These are phyloP conservation scores for Talpa occidentalis DNA, from an alignment of 2,113 vertebrate genomes.

Conservation along the genomic window DNA sequence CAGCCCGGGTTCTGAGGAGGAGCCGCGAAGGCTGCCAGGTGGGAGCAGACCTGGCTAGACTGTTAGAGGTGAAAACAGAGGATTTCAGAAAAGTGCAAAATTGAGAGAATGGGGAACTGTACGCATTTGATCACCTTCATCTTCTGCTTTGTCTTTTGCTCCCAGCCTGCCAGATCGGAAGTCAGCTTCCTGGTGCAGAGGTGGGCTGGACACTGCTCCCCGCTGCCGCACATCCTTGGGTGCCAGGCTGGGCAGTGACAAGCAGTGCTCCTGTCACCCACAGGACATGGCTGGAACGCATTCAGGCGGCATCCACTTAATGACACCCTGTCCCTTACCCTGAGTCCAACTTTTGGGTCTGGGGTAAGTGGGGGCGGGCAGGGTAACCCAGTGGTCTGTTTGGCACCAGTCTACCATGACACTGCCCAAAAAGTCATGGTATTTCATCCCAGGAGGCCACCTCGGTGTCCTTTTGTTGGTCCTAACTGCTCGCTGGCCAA, in stretches of 20 bases:
- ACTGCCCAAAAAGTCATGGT: not conserved
- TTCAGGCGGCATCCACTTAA: not conserved
- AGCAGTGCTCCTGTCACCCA: not conserved
- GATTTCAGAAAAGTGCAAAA: not conserved
- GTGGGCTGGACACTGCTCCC: not conserved
- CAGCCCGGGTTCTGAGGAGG: not conserved
- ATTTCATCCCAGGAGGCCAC: not conserved
- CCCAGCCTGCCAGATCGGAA: not conserved
- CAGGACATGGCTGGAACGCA: not conserved
- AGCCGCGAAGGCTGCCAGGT: rapidly evolving
- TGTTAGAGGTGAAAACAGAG: not conserved
- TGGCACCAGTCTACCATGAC: not conserved
- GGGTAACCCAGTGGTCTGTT: not conserved
- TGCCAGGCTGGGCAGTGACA: not conserved
- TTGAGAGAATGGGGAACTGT: not conserved
- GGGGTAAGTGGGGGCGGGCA: too few species aligned
- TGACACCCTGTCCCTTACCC: not conserved
- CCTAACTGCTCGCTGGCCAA: not conserved
- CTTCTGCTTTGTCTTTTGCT: not conserved
- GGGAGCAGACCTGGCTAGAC: not conserved
- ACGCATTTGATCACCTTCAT: rapidly evolving
- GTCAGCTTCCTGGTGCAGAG: not conserved
- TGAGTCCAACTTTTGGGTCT: not conserved
- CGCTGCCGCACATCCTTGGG: rapidly evolving
- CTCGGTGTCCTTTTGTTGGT: not conserved